These are phyloP conservation scores for Spongilla lacustris DNA, from an alignment of 37 sponge, comb jelly and placozoan genomes.

Conservation along the genomic window DNA sequence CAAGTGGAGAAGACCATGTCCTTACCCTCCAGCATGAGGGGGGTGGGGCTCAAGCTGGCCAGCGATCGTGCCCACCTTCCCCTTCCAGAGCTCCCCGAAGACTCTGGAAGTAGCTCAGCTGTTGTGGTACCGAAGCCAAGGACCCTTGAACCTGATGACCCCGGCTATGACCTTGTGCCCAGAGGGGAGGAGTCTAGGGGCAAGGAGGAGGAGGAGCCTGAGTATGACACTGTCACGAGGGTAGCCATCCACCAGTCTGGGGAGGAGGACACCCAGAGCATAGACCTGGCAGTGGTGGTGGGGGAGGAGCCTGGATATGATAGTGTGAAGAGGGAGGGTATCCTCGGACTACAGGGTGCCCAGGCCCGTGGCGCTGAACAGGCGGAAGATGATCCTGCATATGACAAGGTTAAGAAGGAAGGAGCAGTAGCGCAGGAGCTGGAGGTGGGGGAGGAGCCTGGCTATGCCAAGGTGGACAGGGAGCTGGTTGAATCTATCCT, in stretches of 20 bases:
- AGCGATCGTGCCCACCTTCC: constrained; percentile 20
- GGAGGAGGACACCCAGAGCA: not conserved
- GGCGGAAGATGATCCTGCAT: not conserved
- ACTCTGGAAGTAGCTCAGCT: constrained; percentile 22
- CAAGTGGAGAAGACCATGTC: constrained; percentile 14
- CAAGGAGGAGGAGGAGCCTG: constrained; percentile 56
- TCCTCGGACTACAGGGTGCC: not conserved
- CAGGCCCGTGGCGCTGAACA: not conserved
- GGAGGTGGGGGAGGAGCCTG: not conserved
- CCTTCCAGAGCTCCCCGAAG: constrained; percentile 57
- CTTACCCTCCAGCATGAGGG: constrained; percentile 23
- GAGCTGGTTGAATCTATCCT: not conserved
- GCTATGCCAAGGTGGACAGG: not conserved
- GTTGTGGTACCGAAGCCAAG: not conserved
- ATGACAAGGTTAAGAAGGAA: not conserved
- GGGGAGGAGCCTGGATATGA: constrained; percentile 53
- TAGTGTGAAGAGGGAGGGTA: constrained; percentile 11
- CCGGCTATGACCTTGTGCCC: constrained; percentile 26
- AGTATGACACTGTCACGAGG: constrained; percentile 63
- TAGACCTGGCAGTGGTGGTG: not conserved
- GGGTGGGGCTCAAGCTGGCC: constrained; percentile 1
- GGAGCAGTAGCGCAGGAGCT: not conserved
- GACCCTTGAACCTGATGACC: not conserved
- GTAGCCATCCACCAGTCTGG: not conserved
- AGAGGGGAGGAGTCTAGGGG: not conserved